These are phyloP conservation scores for Schizaphis graminum DNA, from an alignment of 2,888 invertebrate species.

Conservation along the genomic window DNA sequence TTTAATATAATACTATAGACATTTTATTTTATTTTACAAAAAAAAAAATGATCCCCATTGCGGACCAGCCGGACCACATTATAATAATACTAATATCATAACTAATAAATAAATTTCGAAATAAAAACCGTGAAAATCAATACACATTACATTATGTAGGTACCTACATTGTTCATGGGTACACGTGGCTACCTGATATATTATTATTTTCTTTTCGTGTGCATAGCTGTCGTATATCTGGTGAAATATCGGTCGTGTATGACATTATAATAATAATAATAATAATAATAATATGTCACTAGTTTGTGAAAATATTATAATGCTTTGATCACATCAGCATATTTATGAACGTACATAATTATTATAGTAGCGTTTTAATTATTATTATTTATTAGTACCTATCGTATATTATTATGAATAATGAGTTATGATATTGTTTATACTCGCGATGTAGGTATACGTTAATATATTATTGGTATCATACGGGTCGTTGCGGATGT, in stretches of 20 bases:
- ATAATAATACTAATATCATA: neutral
- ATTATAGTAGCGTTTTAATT: neutral
- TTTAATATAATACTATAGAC: neutral
- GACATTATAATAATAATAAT: neutral
- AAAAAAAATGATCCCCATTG: neutral
- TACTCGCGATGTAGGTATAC: neutral
- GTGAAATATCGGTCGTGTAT: neutral
- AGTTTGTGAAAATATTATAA: neutral
- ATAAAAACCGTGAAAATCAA: neutral
- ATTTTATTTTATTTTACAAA: neutral
- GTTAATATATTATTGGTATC: neutral
- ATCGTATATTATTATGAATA: neutral
- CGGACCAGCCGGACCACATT: neutral
- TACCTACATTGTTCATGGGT: neutral
- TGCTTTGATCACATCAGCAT: neutral
- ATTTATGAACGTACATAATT: neutral
- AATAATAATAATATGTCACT: neutral
- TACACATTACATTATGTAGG: neutral
- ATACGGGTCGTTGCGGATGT: neutral
- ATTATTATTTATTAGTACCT: conserved; percentile 9
- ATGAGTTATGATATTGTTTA: neutral
- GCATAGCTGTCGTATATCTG: neutral
- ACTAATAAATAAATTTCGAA: neutral
- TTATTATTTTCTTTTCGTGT: neutral
- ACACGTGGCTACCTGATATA: neutral